Conservation (phyloP, 2,888 invertebrate species). For the Drosophila prostipennis region DNA sequence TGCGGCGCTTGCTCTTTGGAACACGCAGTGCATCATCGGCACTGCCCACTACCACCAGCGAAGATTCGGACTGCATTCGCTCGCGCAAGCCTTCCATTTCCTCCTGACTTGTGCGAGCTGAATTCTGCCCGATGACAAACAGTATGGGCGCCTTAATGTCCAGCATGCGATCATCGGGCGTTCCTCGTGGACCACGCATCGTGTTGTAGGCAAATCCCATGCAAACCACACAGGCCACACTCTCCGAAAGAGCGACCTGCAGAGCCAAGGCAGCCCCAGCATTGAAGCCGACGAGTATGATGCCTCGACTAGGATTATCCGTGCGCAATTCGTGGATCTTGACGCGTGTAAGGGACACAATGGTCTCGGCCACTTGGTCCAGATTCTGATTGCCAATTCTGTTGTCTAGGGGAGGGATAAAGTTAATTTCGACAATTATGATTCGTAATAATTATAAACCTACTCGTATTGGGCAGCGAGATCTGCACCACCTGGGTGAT, state of each 20-base stretch:
- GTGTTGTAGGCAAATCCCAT: slow-evolving; percentile 91
- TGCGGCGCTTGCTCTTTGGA: slow-evolving; percentile 88
- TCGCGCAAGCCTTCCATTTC: slow-evolving; percentile 91
- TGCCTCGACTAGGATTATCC: slow-evolving; percentile 88
- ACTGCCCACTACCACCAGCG: slow-evolving; percentile 91
- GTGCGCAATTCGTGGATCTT: slow-evolving; percentile 89
- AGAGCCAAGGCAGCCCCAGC: slow-evolving; percentile 90
- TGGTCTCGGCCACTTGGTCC: slow-evolving; percentile 86
- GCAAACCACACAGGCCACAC: slow-evolving; percentile 90
- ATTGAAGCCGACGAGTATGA: slow-evolving; percentile 91
- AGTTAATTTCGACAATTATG: not conserved
- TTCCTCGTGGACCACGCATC: slow-evolving; percentile 89
- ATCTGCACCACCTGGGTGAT: slow-evolving; percentile 88
- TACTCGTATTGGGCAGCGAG: slow-evolving; percentile 79
- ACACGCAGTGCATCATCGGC: slow-evolving; percentile 91
- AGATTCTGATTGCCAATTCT: slow-evolving; percentile 80
- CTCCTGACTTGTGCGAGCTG: slow-evolving; percentile 88
- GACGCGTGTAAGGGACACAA: slow-evolving; percentile 88
- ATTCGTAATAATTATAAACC: slow-evolving; percentile 10
- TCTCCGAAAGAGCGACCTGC: slow-evolving; percentile 90
- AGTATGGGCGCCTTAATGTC: slow-evolving; percentile 90
- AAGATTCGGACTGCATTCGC: slow-evolving; percentile 90
- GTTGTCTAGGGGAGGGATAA: slow-evolving; percentile 55
- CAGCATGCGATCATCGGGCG: slow-evolving; percentile 90
- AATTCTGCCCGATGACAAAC: slow-evolving; percentile 92